Conservation (phyloP, 1,140 invertebrate genomes). For the Lucilia sericata region DNA sequence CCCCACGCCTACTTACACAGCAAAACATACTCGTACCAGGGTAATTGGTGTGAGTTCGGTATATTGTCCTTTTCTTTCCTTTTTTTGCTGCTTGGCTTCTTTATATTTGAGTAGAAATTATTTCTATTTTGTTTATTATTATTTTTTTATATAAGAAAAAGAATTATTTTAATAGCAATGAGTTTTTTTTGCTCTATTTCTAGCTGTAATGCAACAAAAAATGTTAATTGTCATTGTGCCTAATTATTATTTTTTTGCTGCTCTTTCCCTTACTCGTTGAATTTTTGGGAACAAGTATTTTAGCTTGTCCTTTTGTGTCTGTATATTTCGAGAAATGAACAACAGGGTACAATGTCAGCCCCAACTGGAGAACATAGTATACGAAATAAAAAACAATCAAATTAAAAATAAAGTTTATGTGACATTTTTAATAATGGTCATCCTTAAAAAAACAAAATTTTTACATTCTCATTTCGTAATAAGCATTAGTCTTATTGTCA, state of each 20-base stretch:
- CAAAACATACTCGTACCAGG: background rate
- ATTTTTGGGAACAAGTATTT: background rate
- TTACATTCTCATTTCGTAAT: constrained; percentile 39
- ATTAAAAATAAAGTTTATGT: constrained; percentile 43
- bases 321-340: background rate
- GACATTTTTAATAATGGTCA: constrained; percentile 44
- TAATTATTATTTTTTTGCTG: constrained; percentile 37
- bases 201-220: background rate
- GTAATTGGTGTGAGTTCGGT: background rate
- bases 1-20: background rate
- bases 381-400: constrained; percentile 28
- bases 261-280: background rate
- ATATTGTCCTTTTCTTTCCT: background rate
- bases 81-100: background rate
- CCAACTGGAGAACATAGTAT: background rate
- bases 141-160: background rate
- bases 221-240: constrained; percentile 44
- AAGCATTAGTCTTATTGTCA: constrained; percentile 42
- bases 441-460: constrained; percentile 31
- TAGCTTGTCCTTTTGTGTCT: background rate
- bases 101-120: constrained; percentile 31
- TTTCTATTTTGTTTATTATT: constrained; percentile 42
- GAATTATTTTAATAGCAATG: background rate
- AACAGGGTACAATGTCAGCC: background rate
- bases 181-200: background rate